Base-by-base conservation (phyloP, 2,888 invertebrate species). In the Byasa hedistus region DNA sequence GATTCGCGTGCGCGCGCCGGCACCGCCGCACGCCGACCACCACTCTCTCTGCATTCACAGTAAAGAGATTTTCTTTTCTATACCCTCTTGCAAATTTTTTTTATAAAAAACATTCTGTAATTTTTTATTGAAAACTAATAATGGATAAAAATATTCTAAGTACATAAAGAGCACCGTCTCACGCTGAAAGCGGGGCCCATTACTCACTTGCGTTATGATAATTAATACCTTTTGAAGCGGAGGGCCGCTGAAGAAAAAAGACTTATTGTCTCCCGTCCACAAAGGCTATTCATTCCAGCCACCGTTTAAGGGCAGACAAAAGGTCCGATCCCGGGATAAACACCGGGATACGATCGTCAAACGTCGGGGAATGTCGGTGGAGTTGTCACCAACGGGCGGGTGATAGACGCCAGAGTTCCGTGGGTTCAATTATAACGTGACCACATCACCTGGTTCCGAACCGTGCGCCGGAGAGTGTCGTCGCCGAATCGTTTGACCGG, bases 221-320 rank as follows among this genome's bases (percentile, higher is more conserved):
- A 87, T 87, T 85, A 81, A 80, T 82, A 78, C 85, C 82, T 79
- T 84, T 78, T 75, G 73, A 73, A 75, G 78, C 69, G 57, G 27
- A 57, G 68, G 68, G 69, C 61, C 69, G 48, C 63, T 64, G 72
- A 73, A 78, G 77, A 80, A 81, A 82, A 81, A 84, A 79, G 73
- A 79, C 78, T 74, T 74, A 80, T 79, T 80, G 81, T 84, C 79
- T 80, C 68, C 73, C 75, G 76, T 80, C 79, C 79, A 85, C 85
- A 84, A 86, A 80, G 81, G 83, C 79, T 79, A 84, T 85, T 86
- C 78, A 84, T 80, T 76, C 72, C 83, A 80, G 79, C 76, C 79
- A 81, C 91, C 88, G 81, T 86, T 85, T 89, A 89, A 81, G 91
- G 91, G 75, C 76, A 84, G 80, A 86, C 88, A 89, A 87, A 87